Conservation (phyloP, 2,113 vertebrate species). For the Centropus bengalensis region DNA sequence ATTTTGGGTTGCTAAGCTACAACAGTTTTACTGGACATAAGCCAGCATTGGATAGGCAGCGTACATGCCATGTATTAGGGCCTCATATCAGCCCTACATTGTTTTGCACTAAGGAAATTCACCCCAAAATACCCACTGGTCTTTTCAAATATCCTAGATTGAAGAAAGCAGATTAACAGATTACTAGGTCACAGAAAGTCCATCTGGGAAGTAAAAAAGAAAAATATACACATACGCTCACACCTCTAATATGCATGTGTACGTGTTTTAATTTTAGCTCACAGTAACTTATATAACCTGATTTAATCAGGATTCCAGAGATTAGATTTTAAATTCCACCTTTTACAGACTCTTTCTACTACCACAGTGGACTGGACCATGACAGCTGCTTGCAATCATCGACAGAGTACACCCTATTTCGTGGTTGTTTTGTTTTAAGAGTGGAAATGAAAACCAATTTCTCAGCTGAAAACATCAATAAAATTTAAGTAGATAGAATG, state of each 20-base stretch:
- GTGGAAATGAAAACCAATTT: conserved; percentile 58
- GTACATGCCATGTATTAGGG: neutral
- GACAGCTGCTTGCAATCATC: conserved; percentile 48
- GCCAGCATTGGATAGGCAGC: neutral
- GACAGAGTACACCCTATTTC: neutral
- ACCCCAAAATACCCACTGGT: neutral
- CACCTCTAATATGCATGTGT: neutral
- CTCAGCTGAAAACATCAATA: conserved; percentile 58
- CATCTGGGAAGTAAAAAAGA: neutral
- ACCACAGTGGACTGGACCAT: neutral
- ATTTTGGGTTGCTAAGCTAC: neutral
- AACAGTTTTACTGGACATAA: neutral
- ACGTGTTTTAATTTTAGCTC: conserved; percentile 6
- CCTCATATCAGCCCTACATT: neutral
- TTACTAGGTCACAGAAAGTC: neutral
- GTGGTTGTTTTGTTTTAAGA: conserved; percentile 39
- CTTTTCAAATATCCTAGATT: neutral
- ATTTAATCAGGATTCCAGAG: conserved; percentile 1
- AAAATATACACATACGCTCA: neutral
- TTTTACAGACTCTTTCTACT: neutral
- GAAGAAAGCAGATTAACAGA: conserved; percentile 9
- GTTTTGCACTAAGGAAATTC: neutral
- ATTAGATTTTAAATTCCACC: conserved; percentile 12
- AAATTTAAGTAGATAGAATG: conserved; percentile 59
- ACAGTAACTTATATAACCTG: neutral